Percentiles rank a stretch among this genome's conserved stretches.
These are phyloP conservation scores for Mythimna loreyi DNA, from an alignment of 2,888 invertebrate species.

Conservation along the genomic window DNA sequence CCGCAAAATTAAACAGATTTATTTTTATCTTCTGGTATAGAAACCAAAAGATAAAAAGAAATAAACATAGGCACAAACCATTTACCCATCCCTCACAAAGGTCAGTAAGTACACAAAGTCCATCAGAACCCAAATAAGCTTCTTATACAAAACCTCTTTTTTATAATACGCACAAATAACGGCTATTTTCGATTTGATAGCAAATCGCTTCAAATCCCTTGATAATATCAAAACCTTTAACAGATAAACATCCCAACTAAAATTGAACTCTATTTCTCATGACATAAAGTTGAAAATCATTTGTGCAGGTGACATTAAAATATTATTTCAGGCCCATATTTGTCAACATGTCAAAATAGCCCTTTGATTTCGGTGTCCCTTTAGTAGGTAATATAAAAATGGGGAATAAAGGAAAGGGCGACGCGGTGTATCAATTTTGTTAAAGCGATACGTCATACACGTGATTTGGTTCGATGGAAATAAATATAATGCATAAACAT, in stretches of 20 bases:
- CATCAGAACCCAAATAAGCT: slow-evolving; percentile 71
- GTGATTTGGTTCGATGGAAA: slow-evolving; percentile 64
- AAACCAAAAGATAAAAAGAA: not conserved
- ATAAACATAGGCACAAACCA: slow-evolving; percentile 40
- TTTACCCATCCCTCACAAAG: slow-evolving; percentile 50
- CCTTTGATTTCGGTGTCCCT: slow-evolving; percentile 87
- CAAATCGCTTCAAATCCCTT: slow-evolving; percentile 86
- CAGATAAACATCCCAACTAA: slow-evolving; percentile 48
- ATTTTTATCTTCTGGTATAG: no score
- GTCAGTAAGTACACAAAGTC: slow-evolving; percentile 62
- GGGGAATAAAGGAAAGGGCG: slow-evolving; percentile 75
- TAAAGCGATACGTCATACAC: slow-evolving; percentile 71
- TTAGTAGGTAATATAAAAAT: slow-evolving; percentile 76
- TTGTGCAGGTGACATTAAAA: slow-evolving; percentile 55
- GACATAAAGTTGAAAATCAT: slow-evolving; percentile 45
- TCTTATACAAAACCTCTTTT: slow-evolving; percentile 70
- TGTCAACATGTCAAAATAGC: slow-evolving; percentile 89
- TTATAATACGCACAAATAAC: slow-evolving; percentile 64
- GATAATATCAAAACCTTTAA: slow-evolving; percentile 81
- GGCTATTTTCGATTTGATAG: slow-evolving; percentile 80
- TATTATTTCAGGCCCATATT: slow-evolving; percentile 84
- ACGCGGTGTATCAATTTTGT: slow-evolving; percentile 80
- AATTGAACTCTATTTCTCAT: slow-evolving; percentile 45
- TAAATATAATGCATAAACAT: slow-evolving; percentile 47
- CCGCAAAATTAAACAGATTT: no score